These are phyloP conservation scores for Podarcis cretensis DNA, from an alignment of 2,113 vertebrate species.

Conservation along the genomic window DNA sequence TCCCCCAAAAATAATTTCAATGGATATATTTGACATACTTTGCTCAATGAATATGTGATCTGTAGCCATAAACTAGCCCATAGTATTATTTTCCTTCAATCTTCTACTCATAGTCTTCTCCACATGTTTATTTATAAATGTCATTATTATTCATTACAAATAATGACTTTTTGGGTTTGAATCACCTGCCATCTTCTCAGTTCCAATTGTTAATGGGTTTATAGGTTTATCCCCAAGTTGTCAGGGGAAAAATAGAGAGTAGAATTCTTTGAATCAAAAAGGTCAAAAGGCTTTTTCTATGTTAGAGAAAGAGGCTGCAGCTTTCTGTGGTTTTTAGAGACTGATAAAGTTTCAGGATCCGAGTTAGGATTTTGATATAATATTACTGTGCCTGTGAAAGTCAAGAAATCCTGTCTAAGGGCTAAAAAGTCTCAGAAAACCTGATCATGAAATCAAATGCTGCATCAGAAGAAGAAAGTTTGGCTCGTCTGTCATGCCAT, in stretches of 20 bases:
- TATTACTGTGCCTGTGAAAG: constrained; percentile 6
- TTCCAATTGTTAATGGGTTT: neutral
- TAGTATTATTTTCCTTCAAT: neutral
- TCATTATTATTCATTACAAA: neutral
- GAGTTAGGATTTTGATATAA: neutral
- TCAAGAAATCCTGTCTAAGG: constrained; percentile 17
- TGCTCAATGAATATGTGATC: neutral
- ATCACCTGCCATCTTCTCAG: neutral
- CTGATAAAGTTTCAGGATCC: constrained; percentile 30
- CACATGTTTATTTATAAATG: neutral
- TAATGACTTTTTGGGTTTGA: neutral
- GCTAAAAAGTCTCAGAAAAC: constrained; percentile 9
- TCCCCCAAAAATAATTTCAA: neutral
- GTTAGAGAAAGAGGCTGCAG: constrained; percentile 20
- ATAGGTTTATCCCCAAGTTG: neutral
- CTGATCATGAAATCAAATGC: neutral
- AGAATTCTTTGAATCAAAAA: neutral
- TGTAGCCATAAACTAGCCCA: neutral
- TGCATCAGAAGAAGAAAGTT: constrained; percentile 21
- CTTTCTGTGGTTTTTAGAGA: neutral
- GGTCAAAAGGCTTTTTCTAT: constrained; percentile 10
- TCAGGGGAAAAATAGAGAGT: neutral
- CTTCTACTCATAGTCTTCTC: neutral
- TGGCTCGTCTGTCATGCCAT: neutral
- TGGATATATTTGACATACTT: neutral